Evolutionary conservation across 2,113 vertebrate genomes (phyloP).

Genomic region (Zosterops pallidus): DNA sequence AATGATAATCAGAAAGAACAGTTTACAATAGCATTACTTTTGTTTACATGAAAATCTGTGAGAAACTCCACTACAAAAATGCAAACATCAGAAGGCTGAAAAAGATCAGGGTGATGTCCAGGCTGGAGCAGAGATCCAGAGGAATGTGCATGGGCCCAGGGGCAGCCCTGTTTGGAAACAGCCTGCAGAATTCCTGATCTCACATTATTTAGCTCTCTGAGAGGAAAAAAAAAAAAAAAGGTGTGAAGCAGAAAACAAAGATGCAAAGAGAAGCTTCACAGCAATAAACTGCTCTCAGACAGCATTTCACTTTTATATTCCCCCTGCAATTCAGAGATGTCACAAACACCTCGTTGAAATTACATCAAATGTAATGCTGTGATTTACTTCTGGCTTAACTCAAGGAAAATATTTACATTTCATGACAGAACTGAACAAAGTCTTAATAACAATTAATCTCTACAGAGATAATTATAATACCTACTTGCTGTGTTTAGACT

Average conservation of each 20-base stretch:
- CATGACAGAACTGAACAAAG: neutral
- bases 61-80: too few relatives aligned
- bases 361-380: neutral
- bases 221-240: neutral
- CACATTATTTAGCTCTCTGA: neutral
- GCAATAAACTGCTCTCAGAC: neutral
- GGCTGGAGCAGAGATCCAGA: neutral
- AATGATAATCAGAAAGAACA: too few relatives aligned
- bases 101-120: too few relatives aligned
- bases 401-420: conserved; percentile 18
- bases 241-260: neutral
- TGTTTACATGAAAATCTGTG: too few relatives aligned
- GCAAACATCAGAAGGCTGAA: too few relatives aligned
- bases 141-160: rapidly evolving
- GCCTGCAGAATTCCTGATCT: neutral
- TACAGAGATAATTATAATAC: neutral
- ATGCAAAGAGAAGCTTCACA: neutral
- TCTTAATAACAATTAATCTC: conserved; percentile 40
- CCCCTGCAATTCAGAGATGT: neutral
- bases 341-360: neutral
- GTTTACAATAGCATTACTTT: too few relatives aligned
- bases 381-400: conserved; percentile 5
- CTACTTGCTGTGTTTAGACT: neutral
- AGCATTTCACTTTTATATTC: neutral
- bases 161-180: neutral